These are phyloP conservation scores for Grus americana DNA, from an alignment of 2,113 vertebrate species.

Conservation along the genomic window DNA sequence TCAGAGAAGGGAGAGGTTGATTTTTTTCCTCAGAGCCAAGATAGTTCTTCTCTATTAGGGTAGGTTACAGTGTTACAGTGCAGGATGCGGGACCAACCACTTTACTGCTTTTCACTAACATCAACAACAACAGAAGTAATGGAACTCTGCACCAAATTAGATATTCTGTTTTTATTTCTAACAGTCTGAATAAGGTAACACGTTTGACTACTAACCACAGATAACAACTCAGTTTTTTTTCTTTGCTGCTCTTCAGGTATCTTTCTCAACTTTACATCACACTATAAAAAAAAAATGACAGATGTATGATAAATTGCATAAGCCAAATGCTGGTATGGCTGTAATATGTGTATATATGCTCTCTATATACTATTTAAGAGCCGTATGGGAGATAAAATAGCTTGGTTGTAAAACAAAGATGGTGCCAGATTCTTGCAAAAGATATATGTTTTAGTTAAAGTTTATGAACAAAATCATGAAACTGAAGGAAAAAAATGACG, in stretches of 20 bases:
- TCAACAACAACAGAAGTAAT: constrained; percentile 57
- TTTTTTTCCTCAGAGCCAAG: constrained; percentile 76
- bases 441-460: background rate
- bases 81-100: constrained; percentile 62
- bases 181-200: constrained; percentile 66
- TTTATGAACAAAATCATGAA: background rate
- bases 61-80: constrained; percentile 72
- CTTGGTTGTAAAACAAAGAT: background rate
- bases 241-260: constrained; percentile 45
- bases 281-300: background rate
- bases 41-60: constrained; percentile 78
- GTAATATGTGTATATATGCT: background rate
- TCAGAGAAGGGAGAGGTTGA: constrained; percentile 82
- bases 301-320: background rate
- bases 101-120: constrained; percentile 68
- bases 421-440: background rate
- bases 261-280: constrained; percentile 14
- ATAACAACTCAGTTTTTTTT: constrained; percentile 26
- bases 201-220: constrained; percentile 54
- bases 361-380: background rate
- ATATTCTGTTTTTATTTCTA: constrained; percentile 59
- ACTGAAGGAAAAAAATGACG: background rate
- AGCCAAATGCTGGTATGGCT: background rate
- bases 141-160: constrained; percentile 54
- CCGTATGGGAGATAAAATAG: background rate